These are phyloP conservation scores for Drosophila mulleri DNA, from an alignment of 2,888 invertebrate genomes.

Conservation along the genomic window DNA sequence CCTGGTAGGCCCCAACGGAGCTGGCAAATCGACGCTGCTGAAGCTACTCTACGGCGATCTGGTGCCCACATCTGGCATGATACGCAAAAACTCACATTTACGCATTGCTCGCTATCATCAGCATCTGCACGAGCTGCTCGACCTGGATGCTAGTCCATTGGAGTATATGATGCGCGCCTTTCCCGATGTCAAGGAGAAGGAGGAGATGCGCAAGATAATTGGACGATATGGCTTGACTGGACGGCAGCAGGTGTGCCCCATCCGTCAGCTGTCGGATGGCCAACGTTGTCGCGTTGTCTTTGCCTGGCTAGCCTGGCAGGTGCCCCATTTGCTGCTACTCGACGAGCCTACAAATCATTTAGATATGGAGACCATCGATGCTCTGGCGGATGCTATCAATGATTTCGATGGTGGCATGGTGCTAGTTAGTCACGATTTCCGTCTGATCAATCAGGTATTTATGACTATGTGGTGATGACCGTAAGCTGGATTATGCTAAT, in stretches of 20 bases:
- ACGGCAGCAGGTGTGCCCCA: constrained; percentile 92
- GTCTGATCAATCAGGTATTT: constrained; percentile 97
- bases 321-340: constrained; percentile 95
- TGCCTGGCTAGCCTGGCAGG: constrained; percentile 99
- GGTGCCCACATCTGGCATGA: constrained; percentile 97
- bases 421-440: constrained; percentile 99
- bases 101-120: constrained; percentile 99
- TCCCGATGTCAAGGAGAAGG: constrained; percentile 98
- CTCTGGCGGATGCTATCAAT: constrained; percentile 98
- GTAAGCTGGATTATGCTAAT: not conserved
- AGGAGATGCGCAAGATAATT: constrained; percentile 99
- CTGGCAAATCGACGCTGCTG: constrained; percentile 98
- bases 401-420: constrained; percentile 99
- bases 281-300: constrained; percentile 99
- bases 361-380: constrained; percentile 99
- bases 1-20: constrained; percentile 98
- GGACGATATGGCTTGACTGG: constrained; percentile 99
- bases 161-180: constrained; percentile 99
- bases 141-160: constrained; percentile 96
- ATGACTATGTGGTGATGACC: no score
- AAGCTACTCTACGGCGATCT: constrained; percentile 98
- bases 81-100: constrained; percentile 98
- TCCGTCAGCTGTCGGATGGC: constrained; percentile 93
- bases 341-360: constrained; percentile 96
- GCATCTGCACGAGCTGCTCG: constrained; percentile 98